phyloP scores from a whole-genome alignment of 2,797 vertebrate species.

The Mormyrops boulengeri region DNA sequence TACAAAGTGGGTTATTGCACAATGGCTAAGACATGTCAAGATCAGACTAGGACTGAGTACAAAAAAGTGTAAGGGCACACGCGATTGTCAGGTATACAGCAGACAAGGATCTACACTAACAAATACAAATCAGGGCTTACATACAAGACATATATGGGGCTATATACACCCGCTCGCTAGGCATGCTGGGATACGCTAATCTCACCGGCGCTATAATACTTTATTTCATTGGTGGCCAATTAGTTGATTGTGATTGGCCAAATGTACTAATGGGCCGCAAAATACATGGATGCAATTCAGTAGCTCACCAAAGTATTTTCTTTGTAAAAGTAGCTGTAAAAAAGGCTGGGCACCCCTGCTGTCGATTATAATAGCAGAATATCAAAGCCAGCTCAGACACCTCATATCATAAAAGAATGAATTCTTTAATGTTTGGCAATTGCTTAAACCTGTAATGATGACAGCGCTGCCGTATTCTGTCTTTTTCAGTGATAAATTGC shows the following conservation, averaged over 20 bases:
- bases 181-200: background rate
- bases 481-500: background rate
- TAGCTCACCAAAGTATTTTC: background rate
- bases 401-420: background rate
- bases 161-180: background rate
- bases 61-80: background rate
- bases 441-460: background rate
- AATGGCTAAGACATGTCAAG: background rate
- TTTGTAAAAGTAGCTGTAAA: background rate
- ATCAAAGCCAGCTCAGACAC: background rate
- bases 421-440: background rate
- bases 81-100: background rate
- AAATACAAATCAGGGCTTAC: background rate
- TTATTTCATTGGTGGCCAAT: background rate
- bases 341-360: background rate
- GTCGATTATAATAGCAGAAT: background rate
- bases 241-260: background rate
- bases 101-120: background rate
- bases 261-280: background rate
- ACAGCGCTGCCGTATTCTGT: background rate
- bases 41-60: background rate
- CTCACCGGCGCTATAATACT: background rate
- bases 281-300: background rate
- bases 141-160: background rate
- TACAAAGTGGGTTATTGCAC: background rate